Percentiles rank a stretch among this genome's conserved stretches.
Conservation (phyloP, 2,113 vertebrate species). For the Collichthys lucidus region DNA sequence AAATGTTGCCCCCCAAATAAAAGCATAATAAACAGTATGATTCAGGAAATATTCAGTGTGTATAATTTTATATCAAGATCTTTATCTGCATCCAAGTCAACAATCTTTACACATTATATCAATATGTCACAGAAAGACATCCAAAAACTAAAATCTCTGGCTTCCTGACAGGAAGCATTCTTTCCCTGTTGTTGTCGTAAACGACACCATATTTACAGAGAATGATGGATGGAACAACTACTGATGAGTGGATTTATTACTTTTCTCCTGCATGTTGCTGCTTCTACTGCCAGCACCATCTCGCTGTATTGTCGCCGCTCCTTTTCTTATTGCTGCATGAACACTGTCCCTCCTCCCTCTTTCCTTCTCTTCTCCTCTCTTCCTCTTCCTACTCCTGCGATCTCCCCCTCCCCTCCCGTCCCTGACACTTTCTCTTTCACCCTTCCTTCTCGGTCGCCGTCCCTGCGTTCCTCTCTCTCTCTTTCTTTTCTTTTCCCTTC, state of each 20-base stretch:
- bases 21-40: slow-evolving; percentile 38
- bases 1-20: slow-evolving; percentile 40
- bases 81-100: slow-evolving; percentile 65
- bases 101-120: slow-evolving; percentile 72
- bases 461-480: background rate
- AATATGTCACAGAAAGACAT: slow-evolving; percentile 82
- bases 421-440: background rate
- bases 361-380: background rate
- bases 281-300: slow-evolving; percentile 67
- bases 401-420: background rate
- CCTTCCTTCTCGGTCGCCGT: background rate
- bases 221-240: slow-evolving; percentile 24
- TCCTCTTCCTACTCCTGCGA: slow-evolving; percentile 22
- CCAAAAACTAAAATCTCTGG: slow-evolving; percentile 61
- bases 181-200: slow-evolving; percentile 63
- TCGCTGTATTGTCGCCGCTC: background rate
- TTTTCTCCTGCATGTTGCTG: slow-evolving; percentile 59
- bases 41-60: slow-evolving; percentile 65
- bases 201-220: slow-evolving; percentile 66
- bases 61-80: slow-evolving; percentile 74
- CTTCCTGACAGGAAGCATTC: slow-evolving; percentile 77
- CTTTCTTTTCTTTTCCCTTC: background rate
- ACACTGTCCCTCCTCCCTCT: slow-evolving; percentile 2
- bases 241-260: slow-evolving; percentile 49
- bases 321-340: slow-evolving; percentile 63